Evolutionary conservation across 2,888 invertebrate genomes (phyloP).

Genomic region (Drosophila atroscutellata): DNA sequence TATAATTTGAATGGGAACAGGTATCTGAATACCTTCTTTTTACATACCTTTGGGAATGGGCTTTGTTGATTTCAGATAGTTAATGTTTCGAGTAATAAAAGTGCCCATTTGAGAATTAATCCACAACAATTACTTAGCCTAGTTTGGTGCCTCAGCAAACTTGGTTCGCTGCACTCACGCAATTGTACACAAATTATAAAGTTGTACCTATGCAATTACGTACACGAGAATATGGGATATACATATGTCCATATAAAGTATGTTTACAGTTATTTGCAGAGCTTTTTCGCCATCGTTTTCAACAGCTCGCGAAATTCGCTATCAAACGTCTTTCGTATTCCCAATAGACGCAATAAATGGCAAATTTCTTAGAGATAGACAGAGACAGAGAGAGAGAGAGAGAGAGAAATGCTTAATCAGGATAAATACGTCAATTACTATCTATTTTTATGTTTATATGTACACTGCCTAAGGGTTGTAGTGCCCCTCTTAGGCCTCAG

Average conservation of each 20-base stretch:
- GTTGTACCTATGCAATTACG: not conserved
- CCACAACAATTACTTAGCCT: not conserved
- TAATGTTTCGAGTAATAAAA: not conserved
- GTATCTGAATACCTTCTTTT: not conserved
- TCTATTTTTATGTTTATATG: conserved; percentile 37
- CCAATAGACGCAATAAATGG: not conserved
- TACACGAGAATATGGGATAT: not conserved
- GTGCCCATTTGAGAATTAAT: not conserved
- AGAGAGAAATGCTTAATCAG: conserved; percentile 4
- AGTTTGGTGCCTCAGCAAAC: not conserved
- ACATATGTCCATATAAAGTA: not conserved
- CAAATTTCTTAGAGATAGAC: not conserved
- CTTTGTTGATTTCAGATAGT: not conserved
- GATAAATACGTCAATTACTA: conserved; percentile 45
- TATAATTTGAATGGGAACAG: not conserved
- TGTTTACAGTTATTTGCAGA: not conserved
- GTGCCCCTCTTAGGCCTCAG: not conserved
- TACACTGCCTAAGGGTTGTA: not conserved
- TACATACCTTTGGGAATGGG: not conserved
- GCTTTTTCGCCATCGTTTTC: not conserved
- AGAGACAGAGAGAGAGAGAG: not conserved
- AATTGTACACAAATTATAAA: not conserved
- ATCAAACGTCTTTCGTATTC: no score
- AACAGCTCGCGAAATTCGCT: no score
- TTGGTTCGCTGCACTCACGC: not conserved